Evolutionary conservation across 2,888 invertebrate species (phyloP).

Genomic region (Ecliptopera silaceata): DNA sequence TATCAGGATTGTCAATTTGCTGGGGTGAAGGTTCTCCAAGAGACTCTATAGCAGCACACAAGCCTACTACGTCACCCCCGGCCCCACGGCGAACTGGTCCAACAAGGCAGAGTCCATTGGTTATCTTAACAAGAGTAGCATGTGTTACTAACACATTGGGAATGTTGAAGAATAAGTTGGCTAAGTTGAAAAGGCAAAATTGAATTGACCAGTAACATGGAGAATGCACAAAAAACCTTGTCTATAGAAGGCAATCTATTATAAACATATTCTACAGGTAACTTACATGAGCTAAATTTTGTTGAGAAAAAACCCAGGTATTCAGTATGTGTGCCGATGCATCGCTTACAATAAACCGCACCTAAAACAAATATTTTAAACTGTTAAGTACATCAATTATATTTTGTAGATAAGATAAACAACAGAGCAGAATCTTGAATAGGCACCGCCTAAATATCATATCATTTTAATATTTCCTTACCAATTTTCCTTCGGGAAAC

Average conservation of each 20-base stretch:
- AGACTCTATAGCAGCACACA: constrained; percentile 93
- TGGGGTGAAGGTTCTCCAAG: constrained; percentile 91
- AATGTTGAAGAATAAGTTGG: too few relatives aligned
- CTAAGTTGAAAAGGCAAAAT: too few relatives aligned
- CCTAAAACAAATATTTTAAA: constrained; percentile 77
- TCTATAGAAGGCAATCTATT: too few relatives aligned
- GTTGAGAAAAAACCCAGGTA: constrained; percentile 91
- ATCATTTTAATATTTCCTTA: constrained; percentile 56
- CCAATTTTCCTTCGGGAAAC: constrained; percentile 95
- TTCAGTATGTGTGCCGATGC: constrained; percentile 93
- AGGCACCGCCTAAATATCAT: background rate
- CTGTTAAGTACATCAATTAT: background rate
- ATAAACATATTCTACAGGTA: too few relatives aligned
- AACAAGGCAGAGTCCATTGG: constrained; percentile 91
- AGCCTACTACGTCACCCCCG: constrained; percentile 88
- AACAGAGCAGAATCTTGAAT: too few relatives aligned
- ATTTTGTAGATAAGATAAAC: too few relatives aligned
- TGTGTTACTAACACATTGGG: background rate
- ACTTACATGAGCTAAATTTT: constrained; percentile 93
- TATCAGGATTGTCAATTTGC: constrained; percentile 80
- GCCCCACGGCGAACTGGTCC: constrained; percentile 87
- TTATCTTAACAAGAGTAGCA: constrained; percentile 81
- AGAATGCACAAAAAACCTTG: too few relatives aligned
- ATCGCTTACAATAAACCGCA: constrained; percentile 94
- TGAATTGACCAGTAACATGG: too few relatives aligned